A percentile compares a stretch with the other conserved stretches of the same genome.
phyloP scores from a whole-genome alignment of 2,797 vertebrate genomes.

The Miichthys miiuy region DNA sequence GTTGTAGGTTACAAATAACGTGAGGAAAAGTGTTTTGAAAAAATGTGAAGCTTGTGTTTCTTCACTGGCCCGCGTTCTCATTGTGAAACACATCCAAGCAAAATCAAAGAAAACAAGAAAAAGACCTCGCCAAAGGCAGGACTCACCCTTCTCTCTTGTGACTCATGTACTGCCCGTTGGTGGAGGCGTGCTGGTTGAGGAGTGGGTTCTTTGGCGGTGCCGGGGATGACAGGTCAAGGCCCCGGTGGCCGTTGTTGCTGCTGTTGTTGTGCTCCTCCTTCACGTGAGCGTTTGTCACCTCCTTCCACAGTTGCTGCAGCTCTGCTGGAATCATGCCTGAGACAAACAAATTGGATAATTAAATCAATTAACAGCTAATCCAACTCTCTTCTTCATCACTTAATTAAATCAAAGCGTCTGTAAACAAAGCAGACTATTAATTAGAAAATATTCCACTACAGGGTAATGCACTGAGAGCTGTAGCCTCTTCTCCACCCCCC shows the following conservation, averaged over 20 bases:
- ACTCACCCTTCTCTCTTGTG: constrained; percentile 96
- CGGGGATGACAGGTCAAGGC: constrained; percentile 95
- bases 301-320: constrained; percentile 99
- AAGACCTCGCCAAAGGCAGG: not conserved
- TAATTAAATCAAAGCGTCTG: constrained; percentile 98
- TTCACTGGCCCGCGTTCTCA: constrained; percentile 18
- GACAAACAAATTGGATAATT: constrained; percentile 99
- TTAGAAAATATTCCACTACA: constrained; percentile 84
- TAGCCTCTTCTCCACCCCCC: constrained; percentile 13
- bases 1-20: not conserved
- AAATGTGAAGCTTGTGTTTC: not conserved
- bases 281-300: constrained; percentile 93
- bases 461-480: constrained; percentile 77
- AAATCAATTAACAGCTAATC: constrained; percentile 99
- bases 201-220: constrained; percentile 91
- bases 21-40: not conserved
- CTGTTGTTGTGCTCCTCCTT: constrained; percentile 91
- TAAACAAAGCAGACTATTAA: constrained; percentile 97
- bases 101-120: constrained; percentile 4
- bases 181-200: constrained; percentile 94
- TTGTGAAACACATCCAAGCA: not conserved
- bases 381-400: constrained; percentile 92
- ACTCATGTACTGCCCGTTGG: constrained; percentile 95
- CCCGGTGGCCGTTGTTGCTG: constrained; percentile 95
- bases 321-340: constrained; percentile 99